Evolutionary conservation across 2,797 vertebrate genomes (phyloP).

Genomic region (Rhinoraja longicauda): DNA sequence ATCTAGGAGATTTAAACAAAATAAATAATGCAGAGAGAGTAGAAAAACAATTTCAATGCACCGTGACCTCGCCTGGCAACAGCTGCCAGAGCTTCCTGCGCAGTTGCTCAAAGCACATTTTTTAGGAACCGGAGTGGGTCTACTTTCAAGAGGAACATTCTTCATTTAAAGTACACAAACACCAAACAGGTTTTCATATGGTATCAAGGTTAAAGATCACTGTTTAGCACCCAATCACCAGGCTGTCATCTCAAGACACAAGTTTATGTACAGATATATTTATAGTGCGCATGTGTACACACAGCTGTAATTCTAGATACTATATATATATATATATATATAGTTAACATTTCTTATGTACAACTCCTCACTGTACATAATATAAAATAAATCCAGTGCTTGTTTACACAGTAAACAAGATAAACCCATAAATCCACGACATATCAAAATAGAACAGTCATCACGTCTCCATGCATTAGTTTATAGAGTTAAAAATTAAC

Average conservation of each 20-base stretch:
- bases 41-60: not conserved
- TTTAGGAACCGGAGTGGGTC: no score
- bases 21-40: not conserved
- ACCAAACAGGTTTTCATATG: not conserved
- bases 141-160: not conserved
- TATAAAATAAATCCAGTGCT: constrained; percentile 44
- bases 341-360: constrained; percentile 56
- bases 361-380: constrained; percentile 51
- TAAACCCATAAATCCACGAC: constrained; percentile 36
- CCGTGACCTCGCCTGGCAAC: not conserved
- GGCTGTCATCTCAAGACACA: constrained; percentile 26
- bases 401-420: constrained; percentile 71
- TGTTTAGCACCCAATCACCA: not conserved
- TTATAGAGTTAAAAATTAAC: constrained; percentile 29
- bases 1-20: not conserved
- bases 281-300: constrained; percentile 11
- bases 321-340: constrained; percentile 31
- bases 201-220: not conserved
- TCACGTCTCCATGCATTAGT: constrained; percentile 43
- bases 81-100: not conserved
- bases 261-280: constrained; percentile 13
- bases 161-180: not conserved
- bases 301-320: constrained; percentile 21
- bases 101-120: not conserved
- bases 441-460: constrained; percentile 34